These are phyloP conservation scores for Drosophila ustulata DNA, from an alignment of 2,888 invertebrate species.

Conservation along the genomic window DNA sequence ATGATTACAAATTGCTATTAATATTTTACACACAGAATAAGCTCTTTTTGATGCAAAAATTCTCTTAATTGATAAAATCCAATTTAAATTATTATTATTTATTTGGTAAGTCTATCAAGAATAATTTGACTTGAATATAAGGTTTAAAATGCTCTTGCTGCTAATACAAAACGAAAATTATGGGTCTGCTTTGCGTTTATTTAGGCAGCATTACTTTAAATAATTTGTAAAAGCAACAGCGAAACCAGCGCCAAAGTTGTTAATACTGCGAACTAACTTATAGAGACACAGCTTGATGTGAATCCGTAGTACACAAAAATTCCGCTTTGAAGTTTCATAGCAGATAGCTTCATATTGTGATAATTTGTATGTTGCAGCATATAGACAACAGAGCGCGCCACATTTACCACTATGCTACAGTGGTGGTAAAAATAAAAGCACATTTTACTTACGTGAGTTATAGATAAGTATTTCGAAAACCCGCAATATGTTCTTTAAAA, in stretches of 20 bases:
- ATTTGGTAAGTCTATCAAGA: background rate
- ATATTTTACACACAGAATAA: background rate
- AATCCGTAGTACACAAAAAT: background rate
- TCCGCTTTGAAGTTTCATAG: background rate
- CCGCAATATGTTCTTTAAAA: too few species aligned
- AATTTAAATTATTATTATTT: background rate
- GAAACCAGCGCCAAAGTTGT: background rate
- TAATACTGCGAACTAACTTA: slow-evolving; percentile 1
- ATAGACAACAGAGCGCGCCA: slow-evolving; percentile 12
- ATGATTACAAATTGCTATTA: background rate
- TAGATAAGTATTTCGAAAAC: background rate
- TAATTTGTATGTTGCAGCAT: background rate
- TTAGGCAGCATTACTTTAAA: background rate
- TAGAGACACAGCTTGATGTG: background rate
- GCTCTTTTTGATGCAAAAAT: background rate
- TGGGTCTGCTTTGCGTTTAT: background rate
- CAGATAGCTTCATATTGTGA: background rate
- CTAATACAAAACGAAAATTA: background rate
- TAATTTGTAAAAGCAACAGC: background rate
- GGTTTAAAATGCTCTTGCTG: background rate
- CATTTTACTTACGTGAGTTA: background rate
- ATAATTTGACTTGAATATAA: background rate
- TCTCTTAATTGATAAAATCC: background rate
- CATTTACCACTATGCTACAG: background rate
- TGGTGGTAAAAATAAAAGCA: background rate